These are phyloP conservation scores for Sceloporus tristichus DNA, from an alignment of 2,113 vertebrate species.

Conservation along the genomic window DNA sequence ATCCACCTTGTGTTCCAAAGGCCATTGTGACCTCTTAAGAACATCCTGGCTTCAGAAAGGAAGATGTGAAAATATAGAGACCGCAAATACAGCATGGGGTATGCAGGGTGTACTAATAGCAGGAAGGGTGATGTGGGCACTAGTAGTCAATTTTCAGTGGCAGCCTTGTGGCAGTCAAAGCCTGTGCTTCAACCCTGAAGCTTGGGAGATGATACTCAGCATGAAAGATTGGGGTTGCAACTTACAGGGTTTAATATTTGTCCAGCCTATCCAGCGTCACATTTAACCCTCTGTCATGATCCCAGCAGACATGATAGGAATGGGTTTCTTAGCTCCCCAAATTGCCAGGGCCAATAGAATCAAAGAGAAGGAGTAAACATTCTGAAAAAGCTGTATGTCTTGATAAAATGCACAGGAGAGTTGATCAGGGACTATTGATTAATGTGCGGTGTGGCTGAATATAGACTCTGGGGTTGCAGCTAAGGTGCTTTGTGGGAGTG, in stretches of 20 bases:
- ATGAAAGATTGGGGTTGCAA: not conserved
- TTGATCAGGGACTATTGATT: slow-evolving; percentile 62
- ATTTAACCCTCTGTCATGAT: not conserved
- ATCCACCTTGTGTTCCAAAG: no score
- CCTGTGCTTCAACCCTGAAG: not conserved
- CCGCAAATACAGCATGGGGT: no score
- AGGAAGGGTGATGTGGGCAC: not conserved
- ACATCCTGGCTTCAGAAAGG: no score
- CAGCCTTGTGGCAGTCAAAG: not conserved
- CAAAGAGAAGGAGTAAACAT: not conserved
- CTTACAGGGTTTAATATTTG: not conserved
- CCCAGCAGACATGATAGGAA: not conserved
- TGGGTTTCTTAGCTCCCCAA: not conserved
- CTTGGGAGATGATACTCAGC: not conserved
- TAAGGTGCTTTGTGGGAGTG: slow-evolving; percentile 55
- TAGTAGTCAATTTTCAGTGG: not conserved
- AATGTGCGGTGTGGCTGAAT: slow-evolving; percentile 48
- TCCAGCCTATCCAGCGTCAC: not conserved
- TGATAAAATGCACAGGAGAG: slow-evolving; percentile 56
- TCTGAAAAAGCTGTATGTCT: slow-evolving; percentile 13
- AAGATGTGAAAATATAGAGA: no score
- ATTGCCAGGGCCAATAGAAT: not conserved
- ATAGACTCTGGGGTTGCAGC: slow-evolving; percentile 55
- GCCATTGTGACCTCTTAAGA: no score
- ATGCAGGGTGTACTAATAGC: not conserved